phyloP scores from a whole-genome alignment of 2,797 vertebrate genomes.

The Sebastes iracundus region DNA sequence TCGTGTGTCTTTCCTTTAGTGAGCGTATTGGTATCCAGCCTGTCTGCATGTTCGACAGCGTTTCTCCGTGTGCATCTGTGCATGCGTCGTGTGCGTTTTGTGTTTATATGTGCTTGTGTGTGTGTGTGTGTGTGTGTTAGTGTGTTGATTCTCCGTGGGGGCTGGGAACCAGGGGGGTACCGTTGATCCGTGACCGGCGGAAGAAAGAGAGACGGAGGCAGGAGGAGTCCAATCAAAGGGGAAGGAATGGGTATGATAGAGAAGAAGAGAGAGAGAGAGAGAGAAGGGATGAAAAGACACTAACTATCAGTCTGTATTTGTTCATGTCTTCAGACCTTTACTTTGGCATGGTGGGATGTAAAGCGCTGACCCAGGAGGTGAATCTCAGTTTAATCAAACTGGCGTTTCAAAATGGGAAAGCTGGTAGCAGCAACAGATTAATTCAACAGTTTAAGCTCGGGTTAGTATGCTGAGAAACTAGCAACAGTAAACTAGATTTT shows the following conservation, averaged over 20 bases:
- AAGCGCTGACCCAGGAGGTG: no score
- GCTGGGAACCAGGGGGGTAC: conserved; percentile 52
- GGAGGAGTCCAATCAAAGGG: conserved; percentile 31
- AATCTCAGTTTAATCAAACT: no score
- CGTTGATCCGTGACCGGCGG: conserved; percentile 63
- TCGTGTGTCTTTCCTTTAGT: background rate
- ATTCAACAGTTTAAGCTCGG: no score
- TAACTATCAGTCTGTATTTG: background rate
- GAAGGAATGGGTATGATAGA: background rate
- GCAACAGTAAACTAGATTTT: no score
- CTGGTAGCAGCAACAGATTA: no score
- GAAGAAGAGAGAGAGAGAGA: background rate
- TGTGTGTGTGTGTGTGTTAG: background rate
- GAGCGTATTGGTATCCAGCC: background rate
- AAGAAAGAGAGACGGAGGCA: conserved; percentile 34
- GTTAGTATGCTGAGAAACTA: no score
- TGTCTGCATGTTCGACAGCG: background rate
- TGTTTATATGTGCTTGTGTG: background rate
- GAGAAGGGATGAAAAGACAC: background rate
- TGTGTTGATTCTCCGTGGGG: conserved; percentile 27
- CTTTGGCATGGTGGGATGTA: no score
- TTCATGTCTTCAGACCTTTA: background rate
- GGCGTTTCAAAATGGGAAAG: no score
- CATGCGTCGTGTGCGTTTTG: background rate
- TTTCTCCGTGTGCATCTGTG: no score